Percentiles rank a stretch among this genome's conserved stretches.
phyloP scores from a whole-genome alignment of 2,113 vertebrate genomes.

The Conger conger region DNA sequence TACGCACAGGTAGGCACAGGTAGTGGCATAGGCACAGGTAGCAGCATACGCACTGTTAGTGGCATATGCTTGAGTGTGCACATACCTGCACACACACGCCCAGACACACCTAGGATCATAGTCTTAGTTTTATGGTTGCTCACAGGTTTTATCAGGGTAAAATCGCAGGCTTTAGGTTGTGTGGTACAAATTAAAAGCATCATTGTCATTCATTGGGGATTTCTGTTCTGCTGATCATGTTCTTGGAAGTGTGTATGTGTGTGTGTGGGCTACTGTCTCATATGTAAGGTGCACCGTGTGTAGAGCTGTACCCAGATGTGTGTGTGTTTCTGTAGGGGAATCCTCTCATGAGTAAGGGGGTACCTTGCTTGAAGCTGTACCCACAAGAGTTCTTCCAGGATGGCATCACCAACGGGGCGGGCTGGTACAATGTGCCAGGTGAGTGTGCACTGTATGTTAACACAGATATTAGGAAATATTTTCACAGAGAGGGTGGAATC shows the following conservation, averaged over 20 bases:
- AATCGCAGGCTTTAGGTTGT: background rate
- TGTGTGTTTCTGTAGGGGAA: constrained; percentile 76
- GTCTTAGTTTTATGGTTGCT: background rate
- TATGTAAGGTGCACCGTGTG: constrained; percentile 61
- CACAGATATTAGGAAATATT: too few species aligned
- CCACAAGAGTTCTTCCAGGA: constrained; percentile 81
- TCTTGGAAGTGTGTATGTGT: constrained; percentile 12
- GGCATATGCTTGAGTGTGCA: too few species aligned
- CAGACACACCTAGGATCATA: background rate
- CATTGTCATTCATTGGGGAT: background rate
- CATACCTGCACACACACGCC: background rate
- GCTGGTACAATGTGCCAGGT: constrained; percentile 96
- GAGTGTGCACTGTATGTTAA: constrained; percentile 43
- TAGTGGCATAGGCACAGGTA: constrained; percentile 49
- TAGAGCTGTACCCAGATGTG: too few species aligned
- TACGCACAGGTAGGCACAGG: constrained; percentile 94
- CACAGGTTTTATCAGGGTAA: background rate
- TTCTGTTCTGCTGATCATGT: background rate
- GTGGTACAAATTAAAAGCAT: background rate
- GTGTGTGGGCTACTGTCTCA: background rate
- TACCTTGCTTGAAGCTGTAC: constrained; percentile 82
- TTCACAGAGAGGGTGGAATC: too few species aligned
- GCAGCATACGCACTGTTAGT: background rate
- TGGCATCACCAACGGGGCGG: constrained; percentile 95
- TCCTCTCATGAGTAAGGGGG: constrained; percentile 83